These are phyloP conservation scores for Chinchilla lanigera DNA, from an alignment of 2,113 vertebrate genomes.

Conservation along the genomic window DNA sequence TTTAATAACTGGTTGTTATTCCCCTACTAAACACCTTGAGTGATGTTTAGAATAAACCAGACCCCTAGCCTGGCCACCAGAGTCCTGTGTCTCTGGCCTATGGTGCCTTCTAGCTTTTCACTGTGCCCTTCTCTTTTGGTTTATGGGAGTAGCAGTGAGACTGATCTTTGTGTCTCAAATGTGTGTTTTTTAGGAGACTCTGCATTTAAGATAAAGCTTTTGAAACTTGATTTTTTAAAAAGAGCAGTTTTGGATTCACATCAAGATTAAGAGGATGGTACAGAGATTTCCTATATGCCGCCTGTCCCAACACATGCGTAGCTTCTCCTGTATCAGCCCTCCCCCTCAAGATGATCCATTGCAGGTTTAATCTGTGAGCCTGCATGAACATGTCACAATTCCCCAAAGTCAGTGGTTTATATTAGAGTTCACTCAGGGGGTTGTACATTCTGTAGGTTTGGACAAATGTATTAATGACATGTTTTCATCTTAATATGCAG, in stretches of 20 bases:
- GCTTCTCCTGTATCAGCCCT: background rate
- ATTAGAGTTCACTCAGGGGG: background rate
- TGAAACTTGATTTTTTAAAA: background rate
- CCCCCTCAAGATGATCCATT: background rate
- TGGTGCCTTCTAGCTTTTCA: background rate
- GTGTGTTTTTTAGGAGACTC: background rate
- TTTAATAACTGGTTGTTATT: background rate
- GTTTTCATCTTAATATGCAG: no score
- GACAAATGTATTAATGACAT: background rate
- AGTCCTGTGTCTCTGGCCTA: no score
- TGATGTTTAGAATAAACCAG: background rate
- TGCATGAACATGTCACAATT: background rate
- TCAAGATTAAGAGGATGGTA: background rate
- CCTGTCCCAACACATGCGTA: fast-evolving
- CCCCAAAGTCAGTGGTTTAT: background rate
- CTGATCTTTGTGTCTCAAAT: background rate
- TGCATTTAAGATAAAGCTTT: background rate
- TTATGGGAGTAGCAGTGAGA: background rate
- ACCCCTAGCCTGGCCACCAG: background rate
- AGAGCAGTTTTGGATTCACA: background rate
- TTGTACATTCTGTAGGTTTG: background rate
- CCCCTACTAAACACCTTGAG: background rate
- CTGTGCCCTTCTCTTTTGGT: background rate
- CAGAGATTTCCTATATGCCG: background rate
- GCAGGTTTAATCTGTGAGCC: background rate